Conservation (phyloP, 2,888 invertebrate genomes). For the Zootermopsis nevadensis region DNA sequence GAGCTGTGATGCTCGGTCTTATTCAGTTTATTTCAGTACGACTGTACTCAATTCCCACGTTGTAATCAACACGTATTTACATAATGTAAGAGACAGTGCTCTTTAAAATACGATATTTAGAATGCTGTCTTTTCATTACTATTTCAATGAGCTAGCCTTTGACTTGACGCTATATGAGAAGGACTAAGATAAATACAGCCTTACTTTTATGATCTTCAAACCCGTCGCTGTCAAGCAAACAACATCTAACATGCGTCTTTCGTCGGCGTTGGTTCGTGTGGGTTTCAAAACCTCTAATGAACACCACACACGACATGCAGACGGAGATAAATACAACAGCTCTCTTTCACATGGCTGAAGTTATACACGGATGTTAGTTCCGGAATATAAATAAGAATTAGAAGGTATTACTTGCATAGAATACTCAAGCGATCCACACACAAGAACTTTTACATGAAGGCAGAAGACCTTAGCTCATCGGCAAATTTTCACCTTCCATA, state of each 20-base stretch:
- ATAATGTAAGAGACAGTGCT: conserved; percentile 13
- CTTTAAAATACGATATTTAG: conserved; percentile 5
- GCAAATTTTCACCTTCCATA: too few species aligned
- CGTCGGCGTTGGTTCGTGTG: conserved; percentile 7
- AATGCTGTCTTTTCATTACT: conserved; percentile 17
- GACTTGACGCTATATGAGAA: not conserved
- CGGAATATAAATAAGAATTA: not conserved
- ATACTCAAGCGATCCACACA: too few species aligned
- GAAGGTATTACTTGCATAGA: not conserved
- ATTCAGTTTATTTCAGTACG: too few species aligned
- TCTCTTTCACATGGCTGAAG: not conserved
- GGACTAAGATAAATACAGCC: not conserved
- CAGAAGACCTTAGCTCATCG: too few species aligned
- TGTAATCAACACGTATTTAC: not conserved
- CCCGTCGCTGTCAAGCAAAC: not conserved
- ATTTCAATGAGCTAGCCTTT: conserved; percentile 2
- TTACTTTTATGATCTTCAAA: conserved; percentile 19
- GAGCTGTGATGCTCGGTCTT: not conserved
- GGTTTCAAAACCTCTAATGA: conserved; percentile 21
- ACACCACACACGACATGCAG: conserved; percentile 3
- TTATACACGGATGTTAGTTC: conserved; percentile 1
- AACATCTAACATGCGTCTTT: not conserved
- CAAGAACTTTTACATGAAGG: too few species aligned
- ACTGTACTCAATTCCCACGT: not conserved
- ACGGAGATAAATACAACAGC: conserved; percentile 13